Evolutionary conservation across 2,113 vertebrate species (phyloP), one percentile per base, ranked within the genome.

Genomic region (Ochotona curzoniae): DNA sequence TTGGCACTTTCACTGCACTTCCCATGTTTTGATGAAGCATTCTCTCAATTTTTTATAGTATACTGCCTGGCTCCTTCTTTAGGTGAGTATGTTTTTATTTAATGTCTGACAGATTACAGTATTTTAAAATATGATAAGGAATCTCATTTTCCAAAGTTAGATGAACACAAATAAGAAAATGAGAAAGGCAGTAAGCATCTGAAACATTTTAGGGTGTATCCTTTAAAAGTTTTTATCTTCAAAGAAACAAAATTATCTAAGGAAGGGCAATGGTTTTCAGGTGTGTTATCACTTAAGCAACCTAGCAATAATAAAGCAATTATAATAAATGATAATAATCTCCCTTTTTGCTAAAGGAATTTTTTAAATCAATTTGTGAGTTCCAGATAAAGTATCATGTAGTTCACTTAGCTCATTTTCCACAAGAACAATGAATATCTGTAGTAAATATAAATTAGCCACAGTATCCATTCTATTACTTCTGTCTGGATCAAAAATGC

Each of bases 1-100:
- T 11, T 99, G 98, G 99, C 99, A 71, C 99, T 99, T 96, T 99
- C 99, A 57, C 98, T 99, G 10, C 98, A 99, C 92, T 98, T 99
- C 94, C 85, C 95, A 87, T 99, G 99, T 97, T 98, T 98, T 91
- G 98, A 98, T n/a, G 97, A 98, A 91, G 98, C 97, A 5, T 99
- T 99, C 92, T 67, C 96, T 74, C 98, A 98, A 74, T 98, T 99
- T 91, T 95, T 98, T 8, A 87, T 98, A 26, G 99, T 99, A 2
- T 99, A 99, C 87, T 99, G 99, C 98, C 86, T 99, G 83, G 99
- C 98, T 92, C 99, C 99, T 0, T 94, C 98, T 84, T 91, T 99
- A 89, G 99, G 99, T 99, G 97, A 98, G 99, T 17, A 66, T 79
- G 70, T 96, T 94, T 93, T 85, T 89, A 96, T 90, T 90, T 88